Evolutionary conservation across 1,140 invertebrate genomes (phyloP).

Genomic region (Eueides isabella): DNA sequence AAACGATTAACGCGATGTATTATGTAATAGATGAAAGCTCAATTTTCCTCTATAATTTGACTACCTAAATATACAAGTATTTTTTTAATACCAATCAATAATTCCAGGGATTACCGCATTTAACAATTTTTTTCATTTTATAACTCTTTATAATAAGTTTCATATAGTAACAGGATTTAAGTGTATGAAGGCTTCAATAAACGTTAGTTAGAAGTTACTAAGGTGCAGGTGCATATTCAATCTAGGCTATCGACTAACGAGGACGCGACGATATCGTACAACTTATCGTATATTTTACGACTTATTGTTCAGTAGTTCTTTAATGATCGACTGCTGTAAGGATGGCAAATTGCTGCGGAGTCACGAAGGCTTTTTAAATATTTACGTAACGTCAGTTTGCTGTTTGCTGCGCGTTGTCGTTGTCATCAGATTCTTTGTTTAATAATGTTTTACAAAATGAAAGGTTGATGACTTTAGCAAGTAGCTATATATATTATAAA

Average conservation of each 20-base stretch:
- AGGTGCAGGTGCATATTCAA: slow-evolving; percentile 28
- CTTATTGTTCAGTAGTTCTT: slow-evolving; percentile 57
- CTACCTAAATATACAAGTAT: too few species aligned
- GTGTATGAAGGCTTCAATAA: neutral
- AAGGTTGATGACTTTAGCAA: slow-evolving; percentile 1
- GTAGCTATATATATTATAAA: too few species aligned
- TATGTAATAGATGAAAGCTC: too few species aligned
- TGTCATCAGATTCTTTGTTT: slow-evolving; percentile 2
- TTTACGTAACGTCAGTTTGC: slow-evolving; percentile 20
- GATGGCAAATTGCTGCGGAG: slow-evolving; percentile 27
- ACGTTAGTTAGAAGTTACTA: too few species aligned
- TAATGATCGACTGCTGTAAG: slow-evolving; percentile 28
- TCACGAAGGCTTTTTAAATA: slow-evolving; percentile 33
- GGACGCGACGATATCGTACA: slow-evolving; percentile 55
- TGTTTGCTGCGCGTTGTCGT: slow-evolving; percentile 4
- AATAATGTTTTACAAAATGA: neutral
- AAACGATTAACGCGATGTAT: too few species aligned
- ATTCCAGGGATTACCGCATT: neutral
- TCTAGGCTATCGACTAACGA: slow-evolving; percentile 66
- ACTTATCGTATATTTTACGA: slow-evolving; percentile 70
- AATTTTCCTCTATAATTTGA: too few species aligned
- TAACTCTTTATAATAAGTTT: too few species aligned
- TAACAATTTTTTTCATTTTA: neutral
- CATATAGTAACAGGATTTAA: neutral
- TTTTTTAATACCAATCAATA: too few species aligned